Evolutionary conservation across 2,888 invertebrate genomes (phyloP).

Genomic region (Drosophila fungiperda): DNA sequence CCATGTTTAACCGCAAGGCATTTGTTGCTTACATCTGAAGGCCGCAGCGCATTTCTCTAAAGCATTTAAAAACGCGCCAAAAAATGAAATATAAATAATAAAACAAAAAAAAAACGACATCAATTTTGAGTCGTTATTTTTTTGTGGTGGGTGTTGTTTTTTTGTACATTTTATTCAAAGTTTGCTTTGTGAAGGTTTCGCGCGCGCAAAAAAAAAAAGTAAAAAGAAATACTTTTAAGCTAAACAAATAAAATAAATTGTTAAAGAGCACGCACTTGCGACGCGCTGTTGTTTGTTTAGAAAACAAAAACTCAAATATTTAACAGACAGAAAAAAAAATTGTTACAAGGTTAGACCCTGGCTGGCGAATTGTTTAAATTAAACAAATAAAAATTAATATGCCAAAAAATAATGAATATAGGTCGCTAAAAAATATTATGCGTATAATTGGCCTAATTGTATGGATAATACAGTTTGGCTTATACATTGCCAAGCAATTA

Average conservation of each 20-base stretch:
- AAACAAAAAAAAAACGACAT: slow-evolving; percentile 24
- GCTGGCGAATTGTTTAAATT: slow-evolving; percentile 60
- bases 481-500: not conserved
- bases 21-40: slow-evolving; percentile 45
- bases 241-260: slow-evolving; percentile 59
- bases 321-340: slow-evolving; percentile 29
- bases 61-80: slow-evolving; percentile 44
- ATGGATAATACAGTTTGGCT: slow-evolving; percentile 13
- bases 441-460: slow-evolving; percentile 48
- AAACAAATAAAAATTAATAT: slow-evolving; percentile 57
- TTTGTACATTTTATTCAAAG: slow-evolving; percentile 27
- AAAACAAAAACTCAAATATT: slow-evolving; percentile 37
- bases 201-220: slow-evolving; percentile 19
- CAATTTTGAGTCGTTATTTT: slow-evolving; percentile 32
- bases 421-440: slow-evolving; percentile 26
- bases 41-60: slow-evolving; percentile 59
- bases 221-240: slow-evolving; percentile 48
- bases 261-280: slow-evolving; percentile 59
- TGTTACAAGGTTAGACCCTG: slow-evolving; percentile 58
- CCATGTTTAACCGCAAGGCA: slow-evolving; percentile 68
- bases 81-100: slow-evolving; percentile 6
- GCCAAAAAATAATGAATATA: slow-evolving; percentile 38
- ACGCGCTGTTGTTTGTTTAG: slow-evolving; percentile 54
- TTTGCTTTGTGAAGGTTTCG: slow-evolving; percentile 63
- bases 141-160: slow-evolving; percentile 66